Percentiles rank a stretch among this genome's conserved stretches.
Conservation (phyloP, 1,140 invertebrate genomes). For the Macrocentrus cingulum region DNA sequence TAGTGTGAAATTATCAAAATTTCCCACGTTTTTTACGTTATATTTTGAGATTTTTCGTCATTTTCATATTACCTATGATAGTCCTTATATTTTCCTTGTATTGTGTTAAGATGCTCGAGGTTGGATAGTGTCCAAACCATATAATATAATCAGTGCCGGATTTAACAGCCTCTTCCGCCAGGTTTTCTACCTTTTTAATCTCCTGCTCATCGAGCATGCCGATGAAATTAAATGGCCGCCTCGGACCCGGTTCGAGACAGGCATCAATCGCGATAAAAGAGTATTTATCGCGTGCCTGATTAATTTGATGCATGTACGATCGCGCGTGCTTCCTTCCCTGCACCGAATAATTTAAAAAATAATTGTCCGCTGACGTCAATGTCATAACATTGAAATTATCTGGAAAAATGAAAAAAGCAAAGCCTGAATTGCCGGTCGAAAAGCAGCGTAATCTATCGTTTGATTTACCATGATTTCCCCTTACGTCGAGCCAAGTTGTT, state of each 20-base stretch:
- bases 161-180: conserved; percentile 56
- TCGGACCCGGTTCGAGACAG: conserved; percentile 82
- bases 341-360: conserved; percentile 78
- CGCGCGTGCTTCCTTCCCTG: conserved; percentile 71
- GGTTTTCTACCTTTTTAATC: conserved; percentile 58
- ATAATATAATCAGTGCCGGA: conserved; percentile 66
- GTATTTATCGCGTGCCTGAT: conserved; percentile 63
- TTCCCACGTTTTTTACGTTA: too few species aligned
- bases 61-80: conserved; percentile 57
- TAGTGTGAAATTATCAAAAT: too few species aligned
- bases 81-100: conserved; percentile 62
- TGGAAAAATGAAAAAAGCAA: too few species aligned
- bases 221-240: conserved; percentile 91
- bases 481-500: conserved; percentile 85
- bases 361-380: conserved; percentile 72
- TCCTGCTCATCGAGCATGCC: conserved; percentile 70
- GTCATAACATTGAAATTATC: conserved; percentile 87
- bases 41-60: too few species aligned
- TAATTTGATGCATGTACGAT: conserved; percentile 76
- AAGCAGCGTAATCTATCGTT: too few species aligned
- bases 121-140: conserved; percentile 94
- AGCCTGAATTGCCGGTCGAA: too few species aligned
- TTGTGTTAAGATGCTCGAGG: conserved; percentile 78
- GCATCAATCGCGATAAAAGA: conserved; percentile 87
- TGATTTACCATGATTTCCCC: conserved; percentile 98